These are phyloP conservation scores for Hippocampus zosterae DNA, from an alignment of 2,113 vertebrate genomes.

Conservation along the genomic window DNA sequence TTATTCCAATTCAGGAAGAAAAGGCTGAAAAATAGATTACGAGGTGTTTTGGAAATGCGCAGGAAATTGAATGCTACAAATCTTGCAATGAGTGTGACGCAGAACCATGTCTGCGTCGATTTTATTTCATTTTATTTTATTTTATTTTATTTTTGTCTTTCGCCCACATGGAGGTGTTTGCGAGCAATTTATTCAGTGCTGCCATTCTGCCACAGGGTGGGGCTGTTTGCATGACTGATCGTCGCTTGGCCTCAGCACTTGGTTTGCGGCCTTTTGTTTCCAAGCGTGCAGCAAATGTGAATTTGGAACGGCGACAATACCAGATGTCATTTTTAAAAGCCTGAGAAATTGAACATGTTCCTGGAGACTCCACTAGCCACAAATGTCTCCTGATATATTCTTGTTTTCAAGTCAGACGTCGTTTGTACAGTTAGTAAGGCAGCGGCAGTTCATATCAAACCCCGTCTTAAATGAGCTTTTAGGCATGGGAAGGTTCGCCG, in stretches of 20 bases:
- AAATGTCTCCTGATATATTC: slow-evolving; percentile 31
- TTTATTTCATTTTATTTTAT: neutral
- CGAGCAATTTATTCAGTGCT: slow-evolving; percentile 4
- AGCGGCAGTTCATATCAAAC: slow-evolving; percentile 39
- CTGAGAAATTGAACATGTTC: slow-evolving; percentile 41
- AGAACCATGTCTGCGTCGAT: neutral
- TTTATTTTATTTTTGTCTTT: neutral
- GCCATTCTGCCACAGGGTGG: slow-evolving; percentile 53
- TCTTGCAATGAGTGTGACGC: neutral
- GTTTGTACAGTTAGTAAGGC: slow-evolving; percentile 37
- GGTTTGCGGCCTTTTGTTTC: slow-evolving; percentile 38
- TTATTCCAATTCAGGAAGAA: neutral
- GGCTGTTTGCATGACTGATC: slow-evolving; percentile 54
- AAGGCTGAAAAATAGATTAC: neutral
- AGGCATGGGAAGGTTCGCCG: neutral
- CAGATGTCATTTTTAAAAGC: slow-evolving; percentile 42
- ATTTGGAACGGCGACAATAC: slow-evolving; percentile 38
- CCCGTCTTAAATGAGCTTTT: slow-evolving; percentile 21
- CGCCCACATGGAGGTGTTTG: neutral
- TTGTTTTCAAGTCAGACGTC: slow-evolving; percentile 37
- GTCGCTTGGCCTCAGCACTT: slow-evolving; percentile 13
- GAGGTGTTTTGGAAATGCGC: slow-evolving; percentile 3
- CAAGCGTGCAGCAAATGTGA: slow-evolving; percentile 35
- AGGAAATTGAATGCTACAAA: neutral
- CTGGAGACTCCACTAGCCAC: slow-evolving; percentile 9